phyloP scores from a whole-genome alignment of 2,888 invertebrate genomes.

The Drosophila niveifrons region DNA sequence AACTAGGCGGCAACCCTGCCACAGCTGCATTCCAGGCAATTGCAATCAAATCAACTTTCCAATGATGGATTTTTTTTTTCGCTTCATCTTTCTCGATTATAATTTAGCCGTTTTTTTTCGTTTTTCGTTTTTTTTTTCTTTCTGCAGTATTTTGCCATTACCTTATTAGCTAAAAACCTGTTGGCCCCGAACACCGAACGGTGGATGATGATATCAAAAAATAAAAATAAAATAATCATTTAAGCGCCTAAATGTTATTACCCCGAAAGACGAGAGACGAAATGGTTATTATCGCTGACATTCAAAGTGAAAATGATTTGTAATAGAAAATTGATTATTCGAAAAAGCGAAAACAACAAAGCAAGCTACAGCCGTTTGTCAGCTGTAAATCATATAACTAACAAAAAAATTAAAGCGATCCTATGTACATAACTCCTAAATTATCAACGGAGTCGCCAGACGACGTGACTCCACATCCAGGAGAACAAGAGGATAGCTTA shows the following conservation, averaged over 20 bases:
- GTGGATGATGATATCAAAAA: conserved; percentile 34
- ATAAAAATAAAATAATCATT: conserved; percentile 45
- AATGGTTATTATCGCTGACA: conserved; percentile 27
- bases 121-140: conserved; percentile 52
- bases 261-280: neutral
- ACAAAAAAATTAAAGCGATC: neutral
- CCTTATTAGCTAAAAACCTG: conserved; percentile 75
- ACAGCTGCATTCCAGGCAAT: conserved; percentile 71
- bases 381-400: conserved; percentile 5
- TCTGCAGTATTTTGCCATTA: conserved; percentile 49
- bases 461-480: conserved; percentile 16
- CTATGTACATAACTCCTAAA: neutral
- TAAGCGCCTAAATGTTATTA: conserved; percentile 52
- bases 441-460: neutral
- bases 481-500: conserved; percentile 20
- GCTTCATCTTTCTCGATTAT: conserved; percentile 61
- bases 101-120: conserved; percentile 57
- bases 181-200: conserved; percentile 32
- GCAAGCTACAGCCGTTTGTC: conserved; percentile 16
- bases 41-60: conserved; percentile 82
- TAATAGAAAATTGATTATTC: conserved; percentile 30
- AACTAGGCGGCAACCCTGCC: conserved; percentile 68
- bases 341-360: conserved; percentile 21
- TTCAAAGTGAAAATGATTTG: conserved; percentile 69
- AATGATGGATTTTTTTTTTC: conserved; percentile 78